Evolutionary conservation across 23 tunicate genomes (phyloP), one percentile per base, ranked within the genome.

Genomic region (Halocynthia roretzi): DNA sequence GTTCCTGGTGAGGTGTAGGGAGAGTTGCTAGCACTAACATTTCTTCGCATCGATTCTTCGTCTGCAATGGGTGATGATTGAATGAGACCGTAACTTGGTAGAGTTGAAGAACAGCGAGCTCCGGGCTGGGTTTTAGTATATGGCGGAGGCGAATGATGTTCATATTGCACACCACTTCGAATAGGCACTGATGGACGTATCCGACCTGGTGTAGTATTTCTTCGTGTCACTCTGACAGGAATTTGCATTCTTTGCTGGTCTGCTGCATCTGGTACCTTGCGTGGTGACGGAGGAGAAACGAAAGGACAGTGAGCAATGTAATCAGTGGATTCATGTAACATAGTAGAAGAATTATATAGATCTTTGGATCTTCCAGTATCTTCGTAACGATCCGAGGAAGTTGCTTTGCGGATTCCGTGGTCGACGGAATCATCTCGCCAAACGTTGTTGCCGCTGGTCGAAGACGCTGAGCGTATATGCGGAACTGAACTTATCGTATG

Each of bases 251-350:
- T 65, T 65, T 20, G 23, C 31, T 48, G 14, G n/a, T 15, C 10
- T 9, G 22, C 48, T 15, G 23, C 70, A 7, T 63, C 70, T 9
- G 70, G 70, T 15, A 65, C 1, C 70, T 65, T 65, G 10, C 70
- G 70, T 65, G 70, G 70, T 65, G 23, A 40, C 22, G 70, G 70
- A 9, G 70, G 70, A 65, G 70, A 65, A 20, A 65, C 31, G 23
- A 65, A 48, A 10, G 70, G 70, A 20, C 70, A 5, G n/a, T 5
- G 23, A 20, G 70, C 70, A 15, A 48, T 48, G 23, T 65, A 65
- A 14, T 65, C 70, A 0, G n/a, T 65, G 9, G 70, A 9, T 9
- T 65, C 70, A 65, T 65, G 48, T 20, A 10, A 6, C 14, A 8
- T 10, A 15, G 48, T 10, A 15, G 22, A 40, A 48, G 22, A 65